phyloP scores from a whole-genome alignment of 2,113 vertebrate genomes.

The Platysternon megacephalum region DNA sequence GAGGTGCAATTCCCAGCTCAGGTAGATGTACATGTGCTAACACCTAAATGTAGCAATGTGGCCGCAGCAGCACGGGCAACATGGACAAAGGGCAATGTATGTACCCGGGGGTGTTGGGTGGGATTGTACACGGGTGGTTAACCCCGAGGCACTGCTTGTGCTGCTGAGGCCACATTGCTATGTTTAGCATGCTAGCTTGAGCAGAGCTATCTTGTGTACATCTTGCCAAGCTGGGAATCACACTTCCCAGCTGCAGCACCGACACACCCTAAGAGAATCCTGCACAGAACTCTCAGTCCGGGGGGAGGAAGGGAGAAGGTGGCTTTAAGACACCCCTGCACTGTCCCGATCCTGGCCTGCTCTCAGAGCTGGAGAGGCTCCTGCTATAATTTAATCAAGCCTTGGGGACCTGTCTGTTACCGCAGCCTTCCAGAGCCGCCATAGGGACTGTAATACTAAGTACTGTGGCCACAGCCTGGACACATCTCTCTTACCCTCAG shows the following conservation, averaged over 20 bases:
- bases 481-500: not conserved
- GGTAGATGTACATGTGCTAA: not conserved
- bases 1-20: not conserved
- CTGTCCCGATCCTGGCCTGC: not conserved
- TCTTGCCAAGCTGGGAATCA: not conserved
- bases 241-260: too few relatives aligned
- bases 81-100: not conserved
- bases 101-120: not conserved
- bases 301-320: not conserved
- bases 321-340: not conserved
- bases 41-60: not conserved
- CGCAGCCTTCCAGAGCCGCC: not conserved
- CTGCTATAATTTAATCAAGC: not conserved
- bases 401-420: not conserved
- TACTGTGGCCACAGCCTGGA: not conserved
- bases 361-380: not conserved
- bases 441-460: not conserved
- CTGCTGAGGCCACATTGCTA: too few relatives aligned
- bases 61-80: too few relatives aligned
- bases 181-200: not conserved
- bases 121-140: not conserved
- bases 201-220: not conserved
- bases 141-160: not conserved
- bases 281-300: not conserved
- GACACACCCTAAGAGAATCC: not conserved